These are phyloP conservation scores for Mesorhabditis belari DNA, from an alignment of 2,888 invertebrate genomes.

Conservation along the genomic window DNA sequence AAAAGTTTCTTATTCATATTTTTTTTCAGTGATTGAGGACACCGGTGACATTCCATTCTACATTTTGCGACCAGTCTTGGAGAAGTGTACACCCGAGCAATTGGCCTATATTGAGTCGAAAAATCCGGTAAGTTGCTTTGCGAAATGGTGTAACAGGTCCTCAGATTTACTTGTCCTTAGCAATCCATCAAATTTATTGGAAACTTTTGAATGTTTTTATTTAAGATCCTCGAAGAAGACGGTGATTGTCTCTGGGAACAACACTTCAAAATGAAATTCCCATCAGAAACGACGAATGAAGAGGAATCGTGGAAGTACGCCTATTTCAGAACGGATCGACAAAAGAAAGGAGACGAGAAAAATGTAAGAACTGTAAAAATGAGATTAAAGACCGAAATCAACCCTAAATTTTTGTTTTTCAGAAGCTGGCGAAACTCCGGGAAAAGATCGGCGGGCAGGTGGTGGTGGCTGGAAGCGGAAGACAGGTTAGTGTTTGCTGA, in stretches of 20 bases:
- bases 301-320: slow-evolving; percentile 76
- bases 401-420: slow-evolving; percentile 48
- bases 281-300: slow-evolving; percentile 66
- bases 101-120: slow-evolving; percentile 76
- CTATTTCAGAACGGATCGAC: slow-evolving; percentile 2
- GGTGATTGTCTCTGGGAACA: slow-evolving; percentile 80
- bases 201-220: no score
- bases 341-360: no score
- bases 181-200: no score
- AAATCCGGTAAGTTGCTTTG: slow-evolving; percentile 64
- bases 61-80: slow-evolving; percentile 79
- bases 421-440: slow-evolving; percentile 57
- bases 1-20: no score
- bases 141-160: neutral
- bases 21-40: slow-evolving; percentile 74
- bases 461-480: neutral
- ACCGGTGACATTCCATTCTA: slow-evolving; percentile 87
- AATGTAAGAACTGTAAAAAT: neutral
- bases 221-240: slow-evolving; percentile 75
- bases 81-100: slow-evolving; percentile 77
- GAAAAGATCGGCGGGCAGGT: slow-evolving; percentile 58
- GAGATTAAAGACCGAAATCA: no score
- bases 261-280: slow-evolving; percentile 74
- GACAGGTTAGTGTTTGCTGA: no score
- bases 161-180: no score